Conservation (phyloP, 2,113 vertebrate species). For the Marcusenius ussheri region DNA sequence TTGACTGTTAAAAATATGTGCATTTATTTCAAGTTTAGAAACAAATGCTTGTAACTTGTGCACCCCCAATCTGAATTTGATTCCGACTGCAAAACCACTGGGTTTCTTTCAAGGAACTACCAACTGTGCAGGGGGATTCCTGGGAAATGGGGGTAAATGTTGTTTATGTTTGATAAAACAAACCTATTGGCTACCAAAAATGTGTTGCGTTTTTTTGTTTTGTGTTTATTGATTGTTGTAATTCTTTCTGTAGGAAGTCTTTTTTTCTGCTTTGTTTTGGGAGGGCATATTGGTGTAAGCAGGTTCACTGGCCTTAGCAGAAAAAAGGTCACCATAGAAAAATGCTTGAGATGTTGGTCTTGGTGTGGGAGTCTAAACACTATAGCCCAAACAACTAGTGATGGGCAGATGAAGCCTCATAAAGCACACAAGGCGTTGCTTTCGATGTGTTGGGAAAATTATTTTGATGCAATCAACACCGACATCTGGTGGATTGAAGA, state of each 20-base stretch:
- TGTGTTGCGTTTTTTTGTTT: not conserved
- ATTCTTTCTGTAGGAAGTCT: not conserved
- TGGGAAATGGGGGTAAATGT: not conserved
- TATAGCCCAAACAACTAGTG: not conserved
- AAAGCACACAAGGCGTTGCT: not conserved
- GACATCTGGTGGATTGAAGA: not conserved
- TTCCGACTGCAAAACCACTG: not conserved
- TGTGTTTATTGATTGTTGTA: not conserved
- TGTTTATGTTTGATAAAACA: not conserved
- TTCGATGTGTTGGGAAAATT: not conserved
- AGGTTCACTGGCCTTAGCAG: not conserved
- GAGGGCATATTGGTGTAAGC: not conserved
- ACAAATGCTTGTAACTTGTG: not conserved
- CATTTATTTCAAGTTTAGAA: not conserved
- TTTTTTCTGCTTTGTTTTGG: not conserved
- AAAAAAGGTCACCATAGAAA: not conserved
- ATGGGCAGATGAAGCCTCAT: no score
- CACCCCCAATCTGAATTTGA: not conserved
- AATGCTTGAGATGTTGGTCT: not conserved
- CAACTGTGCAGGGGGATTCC: not conserved
- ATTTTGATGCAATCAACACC: not conserved
- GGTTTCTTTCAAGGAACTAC: not conserved
- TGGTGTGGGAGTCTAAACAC: not conserved
- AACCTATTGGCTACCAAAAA: not conserved
- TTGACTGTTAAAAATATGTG: not conserved